Percentiles rank a stretch among this genome's conserved stretches.
Conservation (phyloP, 2,113 vertebrate genomes). For the Xyrauchen texanus region DNA sequence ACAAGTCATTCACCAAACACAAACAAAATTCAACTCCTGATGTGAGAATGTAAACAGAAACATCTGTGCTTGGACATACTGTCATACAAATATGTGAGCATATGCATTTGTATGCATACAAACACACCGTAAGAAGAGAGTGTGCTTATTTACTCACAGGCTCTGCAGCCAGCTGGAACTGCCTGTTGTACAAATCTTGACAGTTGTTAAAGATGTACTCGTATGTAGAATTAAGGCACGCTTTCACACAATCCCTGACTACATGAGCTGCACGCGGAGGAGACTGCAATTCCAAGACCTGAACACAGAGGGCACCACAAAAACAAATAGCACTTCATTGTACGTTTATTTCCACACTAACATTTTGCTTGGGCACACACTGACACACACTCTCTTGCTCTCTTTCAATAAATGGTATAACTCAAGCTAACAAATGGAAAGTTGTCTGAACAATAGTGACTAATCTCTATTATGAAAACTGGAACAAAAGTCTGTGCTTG, state of each 20-base stretch:
- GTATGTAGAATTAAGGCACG: conserved; percentile 96
- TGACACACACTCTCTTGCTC: not conserved
- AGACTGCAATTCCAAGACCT: conserved; percentile 93
- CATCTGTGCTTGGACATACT: not conserved
- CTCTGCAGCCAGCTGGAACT: conserved; percentile 81
- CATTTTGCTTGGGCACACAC: not conserved
- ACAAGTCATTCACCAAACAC: not conserved
- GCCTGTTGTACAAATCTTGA: conserved; percentile 88
- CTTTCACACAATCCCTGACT: conserved; percentile 94
- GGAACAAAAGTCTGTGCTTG: conserved; percentile 20
- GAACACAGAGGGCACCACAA: conserved; percentile 10
- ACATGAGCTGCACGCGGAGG: conserved; percentile 92
- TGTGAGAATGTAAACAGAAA: not conserved
- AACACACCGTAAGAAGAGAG: not conserved
- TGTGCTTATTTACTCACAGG: conserved; percentile 69
- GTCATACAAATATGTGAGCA: not conserved
- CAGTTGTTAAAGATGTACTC: conserved; percentile 99
- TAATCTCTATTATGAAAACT: conserved; percentile 1
- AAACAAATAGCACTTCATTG: not conserved
- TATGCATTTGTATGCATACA: not conserved
- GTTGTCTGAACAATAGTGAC: conserved; percentile 13
- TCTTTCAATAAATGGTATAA: not conserved
- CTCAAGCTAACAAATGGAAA: not conserved
- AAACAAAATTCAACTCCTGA: not conserved
- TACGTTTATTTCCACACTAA: not conserved